Evolutionary conservation across 2,113 vertebrate genomes (phyloP), one percentile per base, ranked within the genome.

Genomic region (Cromileptes altivelis): DNA sequence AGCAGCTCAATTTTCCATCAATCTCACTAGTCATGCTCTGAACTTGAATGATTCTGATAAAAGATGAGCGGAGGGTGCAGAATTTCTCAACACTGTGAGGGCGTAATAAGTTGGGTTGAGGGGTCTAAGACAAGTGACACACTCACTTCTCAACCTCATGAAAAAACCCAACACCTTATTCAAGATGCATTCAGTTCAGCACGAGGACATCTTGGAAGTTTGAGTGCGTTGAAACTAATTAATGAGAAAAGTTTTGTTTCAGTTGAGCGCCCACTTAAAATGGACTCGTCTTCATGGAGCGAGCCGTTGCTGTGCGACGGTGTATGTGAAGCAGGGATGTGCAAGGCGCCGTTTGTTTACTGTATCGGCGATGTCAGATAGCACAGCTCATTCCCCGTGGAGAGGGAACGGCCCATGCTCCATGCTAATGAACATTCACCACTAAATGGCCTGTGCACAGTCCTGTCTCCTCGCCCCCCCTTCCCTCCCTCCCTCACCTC

Each of bases 21-120:
- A 95, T 96, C 96, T 96, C 96, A 94, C 95, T 95, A 96, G 95
- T 95, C 96, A 96, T 94, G 95, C 92, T 92, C 93, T 77, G 67
- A 95, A 95, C 96, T 94, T 89, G 95, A 96, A 96, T 86, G 93
- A 93, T 94, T 94, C 85, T 92, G 90, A 93, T 91, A 91, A 83
- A 87, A 88, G 88, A 90, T 65, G 64, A 85, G 81, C 5, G 55
- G 72, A 78, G 88, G 30, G 90, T 70, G 84, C 85, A 73, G 83
- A 76, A 87, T 86, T 91, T 91, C 82, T 87, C 73, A 58, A 61
- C 85, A 45, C 70, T 27, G 75, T n/a, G 55, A 87, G 81, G 85
- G 78, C 17, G 63, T 87, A 81, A 87, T 85, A 90, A 75, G 88
- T 85, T 23, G n/a, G 81, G 70, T 63, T 30, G 78, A 81, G 73